Percentiles rank a stretch among this genome's conserved stretches.
Evolutionary conservation across 2,113 vertebrate species (phyloP).

Genomic region (Otis tarda): DNA sequence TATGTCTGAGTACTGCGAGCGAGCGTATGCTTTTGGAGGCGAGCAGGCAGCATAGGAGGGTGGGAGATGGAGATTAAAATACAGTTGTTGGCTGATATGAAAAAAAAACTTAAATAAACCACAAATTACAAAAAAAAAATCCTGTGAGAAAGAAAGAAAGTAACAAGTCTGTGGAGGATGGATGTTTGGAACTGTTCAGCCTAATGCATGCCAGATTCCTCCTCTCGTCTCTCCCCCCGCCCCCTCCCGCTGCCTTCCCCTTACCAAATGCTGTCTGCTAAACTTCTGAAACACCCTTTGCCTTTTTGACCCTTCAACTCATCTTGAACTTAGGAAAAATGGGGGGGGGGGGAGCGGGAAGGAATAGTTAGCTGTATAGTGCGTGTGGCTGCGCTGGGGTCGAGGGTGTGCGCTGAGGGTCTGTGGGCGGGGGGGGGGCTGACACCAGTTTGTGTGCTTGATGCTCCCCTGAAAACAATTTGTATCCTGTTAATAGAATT

Average conservation of each 20-base stretch:
- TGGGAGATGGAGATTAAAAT: conserved; percentile 13
- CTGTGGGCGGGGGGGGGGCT: background rate
- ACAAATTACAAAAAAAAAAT: conserved; percentile 18
- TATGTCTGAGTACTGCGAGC: background rate
- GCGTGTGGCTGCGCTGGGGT: background rate
- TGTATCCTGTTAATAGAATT: conserved; percentile 80
- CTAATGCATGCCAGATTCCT: conserved; percentile 75
- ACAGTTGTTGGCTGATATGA: conserved; percentile 34
- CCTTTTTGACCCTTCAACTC: conserved; percentile 88
- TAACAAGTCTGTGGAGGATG: conserved; percentile 70
- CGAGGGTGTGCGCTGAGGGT: background rate
- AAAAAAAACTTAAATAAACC: conserved; percentile 44
- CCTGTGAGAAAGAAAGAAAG: conserved; percentile 61
- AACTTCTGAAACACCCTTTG: conserved; percentile 85
- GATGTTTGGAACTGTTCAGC: conserved; percentile 72
- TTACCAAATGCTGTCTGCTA: conserved; percentile 79
- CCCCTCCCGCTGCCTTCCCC: conserved; percentile 54
- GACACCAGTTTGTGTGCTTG: background rate
- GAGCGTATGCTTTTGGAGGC: background rate
- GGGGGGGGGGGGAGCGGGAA: conserved; percentile 67
- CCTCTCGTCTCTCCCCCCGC: conserved; percentile 7
- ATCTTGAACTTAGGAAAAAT: conserved; percentile 82
- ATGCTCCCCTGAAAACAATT: conserved; percentile 72
- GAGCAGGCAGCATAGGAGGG: background rate
- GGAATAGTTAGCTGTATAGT: conserved; percentile 35